These are phyloP conservation scores for Cirrhinus mrigala DNA, from an alignment of 2,797 vertebrate species.

Conservation along the genomic window DNA sequence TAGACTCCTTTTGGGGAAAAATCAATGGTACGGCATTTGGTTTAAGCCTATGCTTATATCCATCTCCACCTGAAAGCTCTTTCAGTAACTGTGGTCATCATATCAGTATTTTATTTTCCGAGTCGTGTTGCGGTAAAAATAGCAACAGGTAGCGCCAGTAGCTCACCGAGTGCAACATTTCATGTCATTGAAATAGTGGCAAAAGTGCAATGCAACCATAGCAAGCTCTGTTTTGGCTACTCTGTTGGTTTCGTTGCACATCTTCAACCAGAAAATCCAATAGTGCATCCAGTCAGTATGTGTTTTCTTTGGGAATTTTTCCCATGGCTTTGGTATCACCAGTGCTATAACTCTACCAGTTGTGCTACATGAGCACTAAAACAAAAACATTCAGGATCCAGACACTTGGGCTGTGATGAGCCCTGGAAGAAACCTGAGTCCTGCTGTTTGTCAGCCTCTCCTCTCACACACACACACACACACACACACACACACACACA, in stretches of 20 bases:
- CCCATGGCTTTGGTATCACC: background rate
- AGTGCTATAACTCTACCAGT: constrained; percentile 1
- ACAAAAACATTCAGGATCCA: constrained; percentile 35
- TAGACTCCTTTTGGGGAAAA: no score
- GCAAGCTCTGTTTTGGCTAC: background rate
- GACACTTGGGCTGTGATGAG: constrained; percentile 66
- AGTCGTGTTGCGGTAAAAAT: no score
- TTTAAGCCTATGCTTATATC: no score
- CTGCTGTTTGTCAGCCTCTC: constrained; percentile 76
- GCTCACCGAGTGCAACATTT: no score
- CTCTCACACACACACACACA: constrained; percentile 54
- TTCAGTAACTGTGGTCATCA: no score
- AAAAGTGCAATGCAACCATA: no score
- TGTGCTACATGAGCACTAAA: background rate
- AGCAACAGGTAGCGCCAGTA: no score
- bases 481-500: constrained; percentile 55
- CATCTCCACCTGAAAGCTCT: no score
- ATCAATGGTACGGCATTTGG: no score
- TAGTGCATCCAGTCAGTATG: background rate
- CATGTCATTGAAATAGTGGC: no score
- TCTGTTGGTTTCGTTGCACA: background rate
- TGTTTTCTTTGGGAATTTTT: background rate
- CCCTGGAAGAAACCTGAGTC: constrained; percentile 67
- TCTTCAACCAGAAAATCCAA: constrained; percentile 10
- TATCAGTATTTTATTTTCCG: no score